Conservation (phyloP, 2,797 vertebrate genomes). For the Lutjanus campechanus region DNA sequence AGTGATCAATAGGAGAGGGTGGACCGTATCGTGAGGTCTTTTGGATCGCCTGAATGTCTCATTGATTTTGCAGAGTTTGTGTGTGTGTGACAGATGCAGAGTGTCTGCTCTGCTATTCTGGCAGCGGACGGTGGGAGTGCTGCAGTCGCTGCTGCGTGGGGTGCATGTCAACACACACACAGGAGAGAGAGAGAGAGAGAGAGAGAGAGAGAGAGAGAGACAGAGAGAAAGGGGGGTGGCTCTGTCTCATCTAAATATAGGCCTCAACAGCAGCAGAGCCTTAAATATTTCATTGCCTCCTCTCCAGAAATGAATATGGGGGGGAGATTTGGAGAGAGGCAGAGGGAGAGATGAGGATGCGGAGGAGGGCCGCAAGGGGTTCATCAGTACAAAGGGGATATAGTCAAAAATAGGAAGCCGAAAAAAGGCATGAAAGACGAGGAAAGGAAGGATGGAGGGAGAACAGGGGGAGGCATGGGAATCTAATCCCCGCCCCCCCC, state of each 20-base stretch:
- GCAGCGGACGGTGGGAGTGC: slow-evolving; percentile 40
- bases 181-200: slow-evolving; percentile 30
- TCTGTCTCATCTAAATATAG: slow-evolving; percentile 83
- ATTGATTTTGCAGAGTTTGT: slow-evolving; percentile 22
- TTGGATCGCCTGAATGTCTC: neutral
- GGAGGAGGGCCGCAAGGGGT: slow-evolving; percentile 18
- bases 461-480: slow-evolving; percentile 29
- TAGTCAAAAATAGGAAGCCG: slow-evolving; percentile 64
- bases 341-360: slow-evolving; percentile 14
- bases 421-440: slow-evolving; percentile 38
- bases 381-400: slow-evolving; percentile 56
- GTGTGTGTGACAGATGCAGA: slow-evolving; percentile 33
- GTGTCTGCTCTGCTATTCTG: slow-evolving; percentile 24
- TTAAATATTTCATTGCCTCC: slow-evolving; percentile 86
- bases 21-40: neutral
- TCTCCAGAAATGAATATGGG: slow-evolving; percentile 58
- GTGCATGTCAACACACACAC: slow-evolving; percentile 59
- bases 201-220: neutral
- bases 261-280: slow-evolving; percentile 67
- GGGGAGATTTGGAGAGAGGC: slow-evolving; percentile 16
- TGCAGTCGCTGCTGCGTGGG: slow-evolving; percentile 48
- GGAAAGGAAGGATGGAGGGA: slow-evolving; percentile 9
- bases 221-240: slow-evolving; percentile 23
- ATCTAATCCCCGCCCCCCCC: slow-evolving; percentile 63
- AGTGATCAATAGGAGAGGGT: neutral